Percentiles rank a stretch among this genome's conserved stretches.
These are phyloP conservation scores for Podarcis muralis DNA, from an alignment of 2,113 vertebrate genomes.

Conservation along the genomic window DNA sequence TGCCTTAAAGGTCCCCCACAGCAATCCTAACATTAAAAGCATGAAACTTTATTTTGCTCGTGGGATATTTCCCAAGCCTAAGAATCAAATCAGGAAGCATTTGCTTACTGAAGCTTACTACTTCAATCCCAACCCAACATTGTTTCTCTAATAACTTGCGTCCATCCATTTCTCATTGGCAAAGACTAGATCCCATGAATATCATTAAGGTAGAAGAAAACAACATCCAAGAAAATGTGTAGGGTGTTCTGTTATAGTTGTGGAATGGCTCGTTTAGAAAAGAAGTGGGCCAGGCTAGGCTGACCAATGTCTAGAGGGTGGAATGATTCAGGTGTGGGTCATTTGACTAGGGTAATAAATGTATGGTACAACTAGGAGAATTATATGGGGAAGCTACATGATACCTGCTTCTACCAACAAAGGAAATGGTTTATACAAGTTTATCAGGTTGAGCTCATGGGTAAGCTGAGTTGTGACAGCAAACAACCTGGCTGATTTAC, in stretches of 20 bases:
- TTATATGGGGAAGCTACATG: not conserved
- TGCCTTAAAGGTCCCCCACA: not conserved
- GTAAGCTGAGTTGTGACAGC: not conserved
- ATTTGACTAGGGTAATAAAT: not conserved
- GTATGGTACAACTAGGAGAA: not conserved
- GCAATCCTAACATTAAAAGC: not conserved
- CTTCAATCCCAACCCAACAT: not conserved
- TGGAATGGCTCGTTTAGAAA: not conserved
- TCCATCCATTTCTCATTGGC: not conserved
- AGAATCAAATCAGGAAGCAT: not conserved
- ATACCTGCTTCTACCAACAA: not conserved
- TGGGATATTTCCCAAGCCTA: not conserved
- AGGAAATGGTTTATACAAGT: not conserved
- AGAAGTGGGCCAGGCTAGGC: not conserved
- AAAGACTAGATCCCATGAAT: not conserved
- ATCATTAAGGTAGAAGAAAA: not conserved
- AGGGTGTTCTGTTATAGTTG: not conserved
- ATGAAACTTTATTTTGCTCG: slow-evolving; percentile 3
- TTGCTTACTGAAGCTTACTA: not conserved
- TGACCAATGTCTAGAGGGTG: not conserved
- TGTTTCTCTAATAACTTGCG: not conserved
- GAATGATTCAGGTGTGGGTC: not conserved
- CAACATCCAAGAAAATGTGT: not conserved
- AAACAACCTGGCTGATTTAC: not conserved
- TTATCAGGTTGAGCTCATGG: not conserved